phyloP scores from a whole-genome alignment of 1,140 invertebrate genomes.

The Spodoptera litura region DNA sequence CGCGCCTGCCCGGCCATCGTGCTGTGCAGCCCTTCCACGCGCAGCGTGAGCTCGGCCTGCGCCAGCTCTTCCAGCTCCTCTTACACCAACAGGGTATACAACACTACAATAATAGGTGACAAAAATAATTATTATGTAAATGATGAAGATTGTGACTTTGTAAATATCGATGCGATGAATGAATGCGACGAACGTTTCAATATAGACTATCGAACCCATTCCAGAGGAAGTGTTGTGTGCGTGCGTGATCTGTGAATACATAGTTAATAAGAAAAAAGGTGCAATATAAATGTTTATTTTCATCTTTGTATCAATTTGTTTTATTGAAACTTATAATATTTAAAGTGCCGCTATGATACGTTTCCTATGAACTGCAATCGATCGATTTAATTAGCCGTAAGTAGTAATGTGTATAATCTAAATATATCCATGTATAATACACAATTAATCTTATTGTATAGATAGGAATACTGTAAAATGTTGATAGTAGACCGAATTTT shows the following conservation, averaged over 20 bases:
- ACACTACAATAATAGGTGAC: conserved; percentile 69
- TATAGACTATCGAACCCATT: conserved; percentile 71
- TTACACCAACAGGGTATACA: conserved; percentile 81
- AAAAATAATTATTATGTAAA: conserved; percentile 60
- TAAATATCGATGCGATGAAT: conserved; percentile 63
- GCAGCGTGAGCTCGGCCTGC: conserved; percentile 69
- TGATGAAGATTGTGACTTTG: conserved; percentile 61
- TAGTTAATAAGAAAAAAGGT: conserved; percentile 59
- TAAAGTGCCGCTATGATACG: conserved; percentile 46
- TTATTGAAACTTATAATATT: conserved; percentile 29
- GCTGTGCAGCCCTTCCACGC: conserved; percentile 79
- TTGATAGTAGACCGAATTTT: conserved; percentile 20
- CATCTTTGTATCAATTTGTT: conserved; percentile 28
- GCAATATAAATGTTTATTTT: conserved; percentile 55
- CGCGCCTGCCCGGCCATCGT: conserved; percentile 73
- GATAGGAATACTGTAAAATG: conserved; percentile 18
- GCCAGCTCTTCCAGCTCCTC: conserved; percentile 58
- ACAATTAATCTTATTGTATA: conserved; percentile 11
- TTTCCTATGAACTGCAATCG: conserved; percentile 62
- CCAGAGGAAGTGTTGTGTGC: conserved; percentile 70
- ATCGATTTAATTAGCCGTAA: conserved; percentile 52
- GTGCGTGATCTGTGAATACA: conserved; percentile 49
- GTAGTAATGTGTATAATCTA: conserved; percentile 34
- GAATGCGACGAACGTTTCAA: conserved; percentile 64
- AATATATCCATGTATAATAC: conserved; percentile 31